Conservation (phyloP, 2,113 vertebrate genomes). For the Lates calcarifer region DNA sequence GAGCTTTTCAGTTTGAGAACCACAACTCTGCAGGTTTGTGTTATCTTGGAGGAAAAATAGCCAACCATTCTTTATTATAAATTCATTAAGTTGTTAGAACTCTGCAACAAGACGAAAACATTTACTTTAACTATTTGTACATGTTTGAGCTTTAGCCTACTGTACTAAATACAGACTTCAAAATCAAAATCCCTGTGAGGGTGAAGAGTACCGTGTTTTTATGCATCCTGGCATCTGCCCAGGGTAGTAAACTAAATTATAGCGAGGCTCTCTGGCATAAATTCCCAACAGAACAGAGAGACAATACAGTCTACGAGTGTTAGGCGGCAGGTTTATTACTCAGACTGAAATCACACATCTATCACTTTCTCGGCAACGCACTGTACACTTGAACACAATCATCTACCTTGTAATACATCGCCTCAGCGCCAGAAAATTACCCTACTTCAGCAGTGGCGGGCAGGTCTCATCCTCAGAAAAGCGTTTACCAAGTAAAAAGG, state of each 20-base stretch:
- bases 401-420: slow-evolving; percentile 50
- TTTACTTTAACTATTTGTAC: not conserved
- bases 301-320: slow-evolving; percentile 4
- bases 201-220: slow-evolving; percentile 10
- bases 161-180: not conserved
- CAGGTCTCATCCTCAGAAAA: slow-evolving; percentile 41
- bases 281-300: slow-evolving; percentile 17
- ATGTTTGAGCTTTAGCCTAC: not conserved
- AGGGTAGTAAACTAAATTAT: slow-evolving; percentile 22
- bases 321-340: slow-evolving; percentile 40
- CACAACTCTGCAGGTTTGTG: not conserved
- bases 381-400: slow-evolving; percentile 66
- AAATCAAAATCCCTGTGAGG: slow-evolving; percentile 5
- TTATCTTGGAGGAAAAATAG: not conserved
- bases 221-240: slow-evolving; percentile 1
- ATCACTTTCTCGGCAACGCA: slow-evolving; percentile 41
- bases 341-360: slow-evolving; percentile 55
- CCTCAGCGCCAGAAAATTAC: slow-evolving; percentile 61
- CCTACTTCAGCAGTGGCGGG: slow-evolving; percentile 46
- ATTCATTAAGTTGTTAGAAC: accelerated
- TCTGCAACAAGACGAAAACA: not conserved
- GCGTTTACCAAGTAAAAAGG: slow-evolving; percentile 55
- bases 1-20: not conserved
- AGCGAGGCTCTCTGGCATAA: not conserved
- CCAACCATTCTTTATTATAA: not conserved